phyloP scores from a whole-genome alignment of 2,888 invertebrate genomes.

The Thereva unica region DNA sequence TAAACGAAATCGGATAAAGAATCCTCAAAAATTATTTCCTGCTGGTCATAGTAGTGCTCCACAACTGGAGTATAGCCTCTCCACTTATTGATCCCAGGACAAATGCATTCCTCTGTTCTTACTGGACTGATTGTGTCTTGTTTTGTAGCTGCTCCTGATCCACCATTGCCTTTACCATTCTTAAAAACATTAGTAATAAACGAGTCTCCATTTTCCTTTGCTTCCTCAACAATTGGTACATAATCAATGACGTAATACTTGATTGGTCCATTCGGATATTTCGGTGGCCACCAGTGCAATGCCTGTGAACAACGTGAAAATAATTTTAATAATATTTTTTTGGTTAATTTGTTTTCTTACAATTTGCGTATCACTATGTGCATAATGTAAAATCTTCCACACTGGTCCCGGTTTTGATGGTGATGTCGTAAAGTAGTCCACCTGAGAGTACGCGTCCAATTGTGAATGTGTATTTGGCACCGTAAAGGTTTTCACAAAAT shows the following conservation, averaged over 20 bases:
- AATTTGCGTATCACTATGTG: slow-evolving; percentile 48
- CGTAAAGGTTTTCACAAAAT: slow-evolving; percentile 90
- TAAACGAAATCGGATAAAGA: slow-evolving; percentile 50
- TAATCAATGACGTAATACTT: slow-evolving; percentile 47
- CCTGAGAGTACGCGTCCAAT: slow-evolving; percentile 79
- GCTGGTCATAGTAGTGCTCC: slow-evolving; percentile 49
- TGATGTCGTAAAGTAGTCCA: slow-evolving; percentile 76
- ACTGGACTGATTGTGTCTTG: slow-evolving; percentile 36
- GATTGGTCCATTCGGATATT: slow-evolving; percentile 49
- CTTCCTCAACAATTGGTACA: too few relatives aligned
- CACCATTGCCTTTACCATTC: slow-evolving; percentile 4
- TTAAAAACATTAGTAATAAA: neutral
- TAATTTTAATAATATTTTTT: neutral
- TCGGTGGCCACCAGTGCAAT: slow-evolving; percentile 55
- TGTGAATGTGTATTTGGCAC: slow-evolving; percentile 68
- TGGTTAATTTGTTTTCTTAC: slow-evolving; percentile 46
- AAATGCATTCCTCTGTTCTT: slow-evolving; percentile 42
- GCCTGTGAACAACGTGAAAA: slow-evolving; percentile 42
- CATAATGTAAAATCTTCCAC: slow-evolving; percentile 48
- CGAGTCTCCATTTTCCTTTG: neutral
- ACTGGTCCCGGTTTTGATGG: slow-evolving; percentile 59
- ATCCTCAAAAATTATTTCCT: slow-evolving; percentile 48
- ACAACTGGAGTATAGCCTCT: slow-evolving; percentile 50
- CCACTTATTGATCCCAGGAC: slow-evolving; percentile 41
- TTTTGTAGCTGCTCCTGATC: slow-evolving; percentile 37